Percentiles rank a stretch among this genome's conserved stretches.
Conservation (phyloP, 2,113 vertebrate genomes). For the Esox niger region DNA sequence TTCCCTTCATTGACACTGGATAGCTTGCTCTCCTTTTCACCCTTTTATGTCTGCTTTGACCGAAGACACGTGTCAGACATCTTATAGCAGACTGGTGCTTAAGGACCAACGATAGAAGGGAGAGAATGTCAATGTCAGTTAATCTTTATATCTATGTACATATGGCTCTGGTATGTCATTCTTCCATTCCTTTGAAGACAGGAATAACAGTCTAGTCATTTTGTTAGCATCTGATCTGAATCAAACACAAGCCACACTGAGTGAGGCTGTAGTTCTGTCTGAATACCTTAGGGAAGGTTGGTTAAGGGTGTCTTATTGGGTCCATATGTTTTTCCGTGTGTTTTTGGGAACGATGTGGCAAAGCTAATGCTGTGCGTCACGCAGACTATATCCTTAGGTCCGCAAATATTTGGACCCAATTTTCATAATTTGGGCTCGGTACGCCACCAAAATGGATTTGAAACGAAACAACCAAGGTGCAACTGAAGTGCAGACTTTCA, state of each 20-base stretch:
- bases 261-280: conserved; percentile 10
- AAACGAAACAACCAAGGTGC: too few relatives aligned
- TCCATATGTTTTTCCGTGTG: not conserved
- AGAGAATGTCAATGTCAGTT: not conserved
- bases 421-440: too few relatives aligned
- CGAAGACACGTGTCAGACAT: not conserved
- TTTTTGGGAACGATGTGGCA: not conserved
- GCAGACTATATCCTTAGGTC: too few relatives aligned
- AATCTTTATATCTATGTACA: not conserved
- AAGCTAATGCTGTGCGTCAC: not conserved
- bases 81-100: not conserved
- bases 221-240: conserved; percentile 35
- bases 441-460: too few relatives aligned
- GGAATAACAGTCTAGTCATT: conserved; percentile 14
- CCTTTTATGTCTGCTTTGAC: conserved; percentile 22
- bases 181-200: conserved; percentile 45
- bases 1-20: conserved; percentile 33
- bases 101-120: not conserved
- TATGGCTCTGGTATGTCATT: conserved; percentile 1
- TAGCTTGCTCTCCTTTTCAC: conserved; percentile 33
- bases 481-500: too few relatives aligned
- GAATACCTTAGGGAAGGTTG: not conserved
- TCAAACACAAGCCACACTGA: conserved; percentile 1
- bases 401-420: too few relatives aligned
- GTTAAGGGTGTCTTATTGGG: not conserved